Conservation (phyloP, 2,888 invertebrate genomes). For the Octodonta nipae region DNA sequence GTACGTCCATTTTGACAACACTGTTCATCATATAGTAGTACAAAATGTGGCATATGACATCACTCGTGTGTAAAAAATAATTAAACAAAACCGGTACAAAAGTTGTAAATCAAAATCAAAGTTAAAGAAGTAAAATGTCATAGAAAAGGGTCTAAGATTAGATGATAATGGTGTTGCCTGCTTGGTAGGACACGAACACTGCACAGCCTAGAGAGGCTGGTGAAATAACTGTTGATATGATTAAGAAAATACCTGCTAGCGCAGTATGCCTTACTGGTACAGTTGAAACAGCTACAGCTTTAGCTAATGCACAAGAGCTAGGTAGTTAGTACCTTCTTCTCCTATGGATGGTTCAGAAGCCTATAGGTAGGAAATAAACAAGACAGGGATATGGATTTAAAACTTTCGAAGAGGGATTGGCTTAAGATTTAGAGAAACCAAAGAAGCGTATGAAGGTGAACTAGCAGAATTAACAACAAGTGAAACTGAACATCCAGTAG, state of each 20-base stretch:
- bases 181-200: conserved; percentile 94
- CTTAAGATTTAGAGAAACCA: conserved; percentile 84
- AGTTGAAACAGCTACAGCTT: conserved; percentile 93
- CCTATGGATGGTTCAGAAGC: conserved; percentile 91
- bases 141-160: conserved; percentile 90
- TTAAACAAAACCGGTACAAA: too few species aligned
- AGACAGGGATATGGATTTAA: conserved; percentile 98
- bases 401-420: conserved; percentile 96
- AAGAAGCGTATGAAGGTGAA: conserved; percentile 99
- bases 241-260: conserved; percentile 96
- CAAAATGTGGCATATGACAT: too few species aligned
- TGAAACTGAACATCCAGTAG: conserved; percentile 92
- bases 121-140: conserved; percentile 98
- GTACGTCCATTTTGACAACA: too few species aligned
- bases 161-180: conserved; percentile 88
- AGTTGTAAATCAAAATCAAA: too few species aligned
- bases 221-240: conserved; percentile 92
- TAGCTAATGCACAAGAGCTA: conserved; percentile 95
- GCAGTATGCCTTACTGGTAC: conserved; percentile 90
- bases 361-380: conserved; percentile 96
- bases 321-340: conserved; percentile 93
- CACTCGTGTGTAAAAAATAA: too few species aligned
- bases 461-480: conserved; percentile 95
- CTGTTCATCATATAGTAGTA: too few species aligned
- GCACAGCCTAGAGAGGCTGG: conserved; percentile 92